Base-by-base conservation (phyloP, 2,888 invertebrate species). In the Gordius sp. region DNA sequence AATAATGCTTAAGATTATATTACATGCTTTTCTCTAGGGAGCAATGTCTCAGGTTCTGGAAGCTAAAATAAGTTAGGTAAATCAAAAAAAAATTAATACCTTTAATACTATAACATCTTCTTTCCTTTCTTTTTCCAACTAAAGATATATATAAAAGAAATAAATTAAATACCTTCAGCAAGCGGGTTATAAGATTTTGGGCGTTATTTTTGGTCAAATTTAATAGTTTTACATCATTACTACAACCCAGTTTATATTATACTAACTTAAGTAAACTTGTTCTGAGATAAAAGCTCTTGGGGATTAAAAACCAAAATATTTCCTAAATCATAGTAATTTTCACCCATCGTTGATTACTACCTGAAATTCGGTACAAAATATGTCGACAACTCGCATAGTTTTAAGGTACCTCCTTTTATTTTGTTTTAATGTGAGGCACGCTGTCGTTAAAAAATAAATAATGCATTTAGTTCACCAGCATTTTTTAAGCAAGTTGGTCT, bases 221-320 rank as follows among this genome's bases (percentile, higher is more conserved):
- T 13, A 13, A 33, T 33, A 8, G 39, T 33, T 33, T 13, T 33
- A 33, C 8, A 13, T 33, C n/a, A 8, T 33, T 13, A 33, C 8
- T 8, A 33, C 8, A 33, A 33, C n/a, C 8, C n/a, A 33, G n/a
- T 33, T 13, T 33, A 33, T 8, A 33, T 33, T 13, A 33, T 13
- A 13, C n/a, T 33, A 33, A 13, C 8, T 13, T 8, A 13, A 33
- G 8, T 13, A 47, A 4, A n/a, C 23, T 47, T 47, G 8, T 18
- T 33, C 8, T 33, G 8, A 13, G 39, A 33, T 13, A 33, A 33
- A 33, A 33, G 8, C n/a, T 13, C n/a, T 47, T 8, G 16, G 20
- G 47, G 47, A 47, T 47, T 20, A 47, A 18, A 47, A 47, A 47
- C 47, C 13, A n/a, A 47, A 18, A 47, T 18, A 47, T 47, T 47